Percentiles rank a stretch among this genome's conserved stretches.
These are phyloP conservation scores for Protonemura montana DNA, from an alignment of 2,888 invertebrate species.

Conservation along the genomic window DNA sequence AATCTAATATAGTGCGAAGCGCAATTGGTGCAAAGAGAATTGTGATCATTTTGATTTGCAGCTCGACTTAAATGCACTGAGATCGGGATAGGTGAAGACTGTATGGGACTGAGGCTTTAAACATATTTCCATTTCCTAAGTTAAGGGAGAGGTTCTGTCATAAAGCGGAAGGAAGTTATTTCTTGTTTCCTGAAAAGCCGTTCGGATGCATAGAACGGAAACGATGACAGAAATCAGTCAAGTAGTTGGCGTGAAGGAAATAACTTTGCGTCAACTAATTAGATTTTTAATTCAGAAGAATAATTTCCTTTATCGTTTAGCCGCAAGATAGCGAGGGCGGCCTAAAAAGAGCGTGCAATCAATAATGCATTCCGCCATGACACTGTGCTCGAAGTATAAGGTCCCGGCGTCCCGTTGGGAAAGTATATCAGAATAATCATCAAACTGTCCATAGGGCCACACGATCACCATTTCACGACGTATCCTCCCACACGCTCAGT, in stretches of 20 bases:
- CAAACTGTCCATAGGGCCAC: neutral
- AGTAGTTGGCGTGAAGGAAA: neutral
- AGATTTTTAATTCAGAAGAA: neutral
- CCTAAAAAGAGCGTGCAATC: neutral
- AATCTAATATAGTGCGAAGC: neutral
- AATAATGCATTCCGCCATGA: neutral
- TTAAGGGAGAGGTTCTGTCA: neutral
- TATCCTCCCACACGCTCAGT: neutral
- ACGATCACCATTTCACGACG: neutral
- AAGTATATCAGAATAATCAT: neutral
- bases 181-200: neutral
- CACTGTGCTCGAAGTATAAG: neutral
- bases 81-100: neutral
- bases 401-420: neutral
- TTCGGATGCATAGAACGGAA: neutral
- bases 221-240: neutral
- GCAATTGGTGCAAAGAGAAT: neutral
- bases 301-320: neutral
- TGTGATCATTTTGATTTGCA: too few species aligned
- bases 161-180: neutral
- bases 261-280: neutral
- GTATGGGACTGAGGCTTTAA: neutral
- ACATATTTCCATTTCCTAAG: neutral
- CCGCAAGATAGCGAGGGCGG: neutral
- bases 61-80: neutral